Conservation (phyloP, 2,797 vertebrate species). For the Masticophis lateralis region DNA sequence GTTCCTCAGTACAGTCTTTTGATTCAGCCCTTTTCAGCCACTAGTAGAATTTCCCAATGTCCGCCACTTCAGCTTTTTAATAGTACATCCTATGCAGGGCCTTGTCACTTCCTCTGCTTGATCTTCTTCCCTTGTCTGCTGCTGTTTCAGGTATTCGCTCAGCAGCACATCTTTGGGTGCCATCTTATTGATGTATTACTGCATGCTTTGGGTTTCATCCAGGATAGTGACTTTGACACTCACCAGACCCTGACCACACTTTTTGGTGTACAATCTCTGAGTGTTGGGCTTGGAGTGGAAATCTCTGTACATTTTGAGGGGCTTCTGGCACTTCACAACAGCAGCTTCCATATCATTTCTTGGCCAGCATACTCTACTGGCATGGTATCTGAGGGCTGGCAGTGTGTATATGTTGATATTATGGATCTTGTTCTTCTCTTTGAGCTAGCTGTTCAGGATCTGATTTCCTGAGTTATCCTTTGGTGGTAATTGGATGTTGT, state of each 20-base stretch:
- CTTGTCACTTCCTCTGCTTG: not conserved
- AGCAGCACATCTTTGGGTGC: not conserved
- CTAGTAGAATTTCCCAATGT: not conserved
- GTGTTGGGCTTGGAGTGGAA: not conserved
- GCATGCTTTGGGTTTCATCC: not conserved
- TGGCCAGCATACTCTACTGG: not conserved
- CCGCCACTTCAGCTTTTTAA: not conserved
- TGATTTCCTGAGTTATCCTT: not conserved
- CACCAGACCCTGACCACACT: not conserved
- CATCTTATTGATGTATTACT: not conserved
- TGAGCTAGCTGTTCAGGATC: not conserved
- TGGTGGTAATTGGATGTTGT: not conserved
- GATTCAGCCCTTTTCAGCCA: not conserved
- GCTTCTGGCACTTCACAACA: not conserved
- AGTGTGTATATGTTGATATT: not conserved
- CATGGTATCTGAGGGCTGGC: not conserved
- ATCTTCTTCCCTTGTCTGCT: not conserved
- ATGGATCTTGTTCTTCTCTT: not conserved
- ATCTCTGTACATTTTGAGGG: not conserved
- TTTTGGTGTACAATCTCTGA: not conserved
- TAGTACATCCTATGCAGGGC: not conserved
- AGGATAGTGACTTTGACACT: not conserved
- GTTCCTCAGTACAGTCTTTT: not conserved
- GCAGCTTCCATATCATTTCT: not conserved
- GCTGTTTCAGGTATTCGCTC: not conserved